Base-by-base conservation (phyloP, 2,113 vertebrate species). In the Corythornis madagascariensis region DNA sequence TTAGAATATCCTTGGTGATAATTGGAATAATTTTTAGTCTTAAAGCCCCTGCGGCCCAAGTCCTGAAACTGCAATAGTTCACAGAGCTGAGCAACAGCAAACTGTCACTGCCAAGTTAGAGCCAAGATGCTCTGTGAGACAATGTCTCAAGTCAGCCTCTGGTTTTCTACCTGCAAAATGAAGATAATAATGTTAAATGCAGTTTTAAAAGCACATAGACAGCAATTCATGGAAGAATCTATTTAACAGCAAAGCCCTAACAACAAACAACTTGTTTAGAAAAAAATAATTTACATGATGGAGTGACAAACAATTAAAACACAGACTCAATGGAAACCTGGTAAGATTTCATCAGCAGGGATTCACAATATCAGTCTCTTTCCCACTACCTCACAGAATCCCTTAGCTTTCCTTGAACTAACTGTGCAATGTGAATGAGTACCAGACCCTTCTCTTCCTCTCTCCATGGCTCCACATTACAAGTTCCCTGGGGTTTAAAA, bases 251-350 rank as follows among this genome's bases (percentile, higher is more conserved):
- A 63, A 25, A 92, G 9, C 10, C 76, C 18, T 47, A 43, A 38
- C 63, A 70, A 66, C 40, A 70, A 85, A 31, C 7, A 61, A 7
- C 11, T 81, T 24, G 33, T 72, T 90, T 59, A 75, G 12, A 73
- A 38, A 50, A 69, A 84, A 94, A 78, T 35, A 81, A 86, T 75
- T 72, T 69, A 79, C 5, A 35, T 6, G 11, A 25, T 0, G 0
- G 38, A 73, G 31, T 9, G 28, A 55, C 21, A 89, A 86, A 38
- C 28, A 84, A 69, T 75, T 90, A 25, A 38, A 90, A 94, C 83
- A 7, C 4, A 79, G 4, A 6, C 14, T 47, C 29, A 24, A 1
- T 28, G 47, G 75, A 88, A 74, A 79, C 38, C 31, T 53, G 11
- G 5, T 74, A 70, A 74, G 35, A 82, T 69, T 89, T 63, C 17